Evolutionary conservation across 1,140 invertebrate genomes (phyloP), one percentile per base, ranked within the genome.

Genomic region (Apocrypta bakeri): DNA sequence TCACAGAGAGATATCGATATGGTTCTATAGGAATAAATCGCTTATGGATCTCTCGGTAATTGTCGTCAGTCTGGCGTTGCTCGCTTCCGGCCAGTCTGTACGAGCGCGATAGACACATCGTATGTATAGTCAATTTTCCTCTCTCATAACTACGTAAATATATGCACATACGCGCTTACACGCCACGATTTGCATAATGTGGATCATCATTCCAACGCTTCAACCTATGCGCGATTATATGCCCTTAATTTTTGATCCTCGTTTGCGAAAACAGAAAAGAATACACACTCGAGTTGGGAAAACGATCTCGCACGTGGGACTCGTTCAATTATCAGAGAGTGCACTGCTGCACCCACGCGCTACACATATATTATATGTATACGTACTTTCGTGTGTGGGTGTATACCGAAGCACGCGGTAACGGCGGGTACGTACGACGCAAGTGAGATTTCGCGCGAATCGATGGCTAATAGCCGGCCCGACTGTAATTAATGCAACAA

Each of bases 401-500:
- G 27, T 66, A 66, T 37, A 33, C 42, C 14, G 24, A 21, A 14
- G 6, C 40, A 48, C 69, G 25, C 31, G 79, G 78, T 12, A 63
- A 31, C 79, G 66, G 86, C 79, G 80, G 69, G 83, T 78, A 83
- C 80, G 82, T 80, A 68, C 79, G 69, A 77, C 48, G 85, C 77
- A 89, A 87, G 80, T 80, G 87, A 89, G 88, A 87, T 90, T 88
- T 88, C 84, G 86, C 85, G 86, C 85, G 87, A 91, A 92, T 92
- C 91, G 89, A 92, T 91, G 88, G 87, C 89, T 91, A 92, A 91
- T 91, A 90, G 89, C 87, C 87, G 87, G 40, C 87, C 87, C 86
- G 84, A 1, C 84, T 88, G 90, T 92, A 91, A 92, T 92, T 91
- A 92, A 92, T 90, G 91, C 91, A 92, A 92, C 91, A 92, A 92